A percentile compares a stretch with the other conserved stretches of the same genome.
Evolutionary conservation across 2,888 invertebrate genomes (phyloP).

Genomic region (Baronia brevicornis): DNA sequence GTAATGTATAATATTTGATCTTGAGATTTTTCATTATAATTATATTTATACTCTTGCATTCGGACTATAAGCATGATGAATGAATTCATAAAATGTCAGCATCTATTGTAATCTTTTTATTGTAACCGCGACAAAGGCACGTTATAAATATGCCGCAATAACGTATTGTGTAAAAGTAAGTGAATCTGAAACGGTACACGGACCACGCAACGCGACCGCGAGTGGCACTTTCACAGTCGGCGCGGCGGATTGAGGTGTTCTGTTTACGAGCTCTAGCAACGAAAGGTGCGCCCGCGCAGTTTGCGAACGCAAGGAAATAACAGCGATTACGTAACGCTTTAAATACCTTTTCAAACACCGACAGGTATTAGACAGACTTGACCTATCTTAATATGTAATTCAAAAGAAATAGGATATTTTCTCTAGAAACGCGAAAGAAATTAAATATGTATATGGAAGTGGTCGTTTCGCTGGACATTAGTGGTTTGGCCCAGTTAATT

Average conservation of each 20-base stretch:
- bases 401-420: no score
- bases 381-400: no score
- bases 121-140: conserved; percentile 5
- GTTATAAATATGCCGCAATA: conserved; percentile 25
- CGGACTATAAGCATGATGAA: neutral
- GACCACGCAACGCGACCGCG: conserved; percentile 39
- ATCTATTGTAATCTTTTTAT: neutral
- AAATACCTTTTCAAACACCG: conserved; percentile 8
- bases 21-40: no score
- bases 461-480: conserved; percentile 22
- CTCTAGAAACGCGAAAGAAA: no score
- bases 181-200: conserved; percentile 51
- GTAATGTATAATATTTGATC: no score
- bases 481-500: conserved; percentile 49
- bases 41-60: no score
- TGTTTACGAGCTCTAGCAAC: conserved; percentile 35
- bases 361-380: conserved; percentile 4
- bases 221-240: conserved; percentile 61
- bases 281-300: conserved; percentile 32
- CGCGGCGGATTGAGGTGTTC: conserved; percentile 29
- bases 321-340: conserved; percentile 32
- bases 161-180: conserved; percentile 44
- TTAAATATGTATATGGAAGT: no score
- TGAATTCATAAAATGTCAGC: neutral
- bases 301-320: conserved; percentile 33